These are phyloP conservation scores for Ceratothoa steindachneri DNA, from an alignment of 2,888 invertebrate species.

Conservation along the genomic window DNA sequence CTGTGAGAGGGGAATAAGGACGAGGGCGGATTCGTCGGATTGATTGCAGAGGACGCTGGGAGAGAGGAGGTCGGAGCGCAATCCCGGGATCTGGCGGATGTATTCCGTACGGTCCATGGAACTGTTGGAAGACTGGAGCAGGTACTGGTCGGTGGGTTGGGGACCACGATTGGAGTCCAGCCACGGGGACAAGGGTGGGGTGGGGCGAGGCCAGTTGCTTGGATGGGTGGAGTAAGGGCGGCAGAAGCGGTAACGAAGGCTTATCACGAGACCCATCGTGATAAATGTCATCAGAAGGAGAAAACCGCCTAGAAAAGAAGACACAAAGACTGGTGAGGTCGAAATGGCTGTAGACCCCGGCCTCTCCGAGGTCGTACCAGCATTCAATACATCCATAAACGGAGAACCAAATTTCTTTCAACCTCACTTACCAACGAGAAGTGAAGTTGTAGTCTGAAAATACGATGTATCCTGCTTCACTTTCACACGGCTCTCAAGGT, in stretches of 20 bases:
- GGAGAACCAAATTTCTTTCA: no score
- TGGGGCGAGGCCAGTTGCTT: conserved; percentile 24
- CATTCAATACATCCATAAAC: no score
- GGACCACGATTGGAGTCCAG: background rate
- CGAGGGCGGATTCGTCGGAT: background rate
- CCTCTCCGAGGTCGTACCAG: no score
- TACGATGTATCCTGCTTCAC: background rate
- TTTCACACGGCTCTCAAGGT: background rate
- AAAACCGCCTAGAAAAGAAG: conserved; percentile 30
- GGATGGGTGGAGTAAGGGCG: conserved; percentile 17
- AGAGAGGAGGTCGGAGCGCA: conserved; percentile 29
- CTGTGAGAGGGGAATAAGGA: background rate
- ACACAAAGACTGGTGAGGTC: no score
- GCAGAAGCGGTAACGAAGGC: conserved; percentile 32
- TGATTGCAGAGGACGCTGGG: conserved; percentile 28
- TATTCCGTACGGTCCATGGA: conserved; percentile 14
- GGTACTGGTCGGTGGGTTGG: conserved; percentile 37
- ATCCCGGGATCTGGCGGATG: conserved; percentile 24
- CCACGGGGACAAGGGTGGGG: conserved; percentile 14
- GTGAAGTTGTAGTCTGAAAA: background rate
- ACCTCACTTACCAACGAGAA: background rate
- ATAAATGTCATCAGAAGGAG: conserved; percentile 33
- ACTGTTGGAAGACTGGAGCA: conserved; percentile 11
- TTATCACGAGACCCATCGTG: conserved; percentile 33
- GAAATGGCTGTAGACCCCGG: no score